Percentiles rank a stretch among this genome's conserved stretches.
Evolutionary conservation across 2,113 vertebrate species (phyloP).

Genomic region (Setophaga coronata): DNA sequence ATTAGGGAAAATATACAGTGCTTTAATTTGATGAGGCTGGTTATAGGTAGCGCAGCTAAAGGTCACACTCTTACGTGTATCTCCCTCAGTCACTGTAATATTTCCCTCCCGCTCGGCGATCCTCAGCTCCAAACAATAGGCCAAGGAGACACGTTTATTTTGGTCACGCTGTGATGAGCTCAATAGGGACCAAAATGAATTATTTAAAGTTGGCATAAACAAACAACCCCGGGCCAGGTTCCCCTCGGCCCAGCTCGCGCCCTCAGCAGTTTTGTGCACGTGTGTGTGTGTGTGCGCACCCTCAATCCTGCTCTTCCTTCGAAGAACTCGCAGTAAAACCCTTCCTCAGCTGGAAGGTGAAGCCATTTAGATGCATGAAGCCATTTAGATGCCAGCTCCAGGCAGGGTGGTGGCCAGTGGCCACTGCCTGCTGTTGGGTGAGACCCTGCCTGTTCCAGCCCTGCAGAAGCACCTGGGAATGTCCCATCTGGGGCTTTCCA

Average conservation of each 20-base stretch:
- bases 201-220: slow-evolving; percentile 80
- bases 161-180: slow-evolving; percentile 74
- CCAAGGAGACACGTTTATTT: slow-evolving; percentile 89
- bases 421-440: neutral
- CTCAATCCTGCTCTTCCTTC: neutral
- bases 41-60: slow-evolving; percentile 98
- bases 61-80: slow-evolving; percentile 94
- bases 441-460: neutral
- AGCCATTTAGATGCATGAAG: neutral
- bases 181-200: slow-evolving; percentile 78
- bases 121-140: slow-evolving; percentile 90
- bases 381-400: neutral
- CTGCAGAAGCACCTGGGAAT: neutral
- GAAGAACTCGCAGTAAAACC: neutral
- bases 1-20: slow-evolving; percentile 99
- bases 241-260: neutral
- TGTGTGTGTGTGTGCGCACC: fast-evolving
- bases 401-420: neutral
- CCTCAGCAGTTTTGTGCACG: neutral
- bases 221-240: slow-evolving; percentile 72
- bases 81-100: slow-evolving; percentile 83
- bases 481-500: neutral
- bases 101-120: slow-evolving; percentile 72
- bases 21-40: slow-evolving; percentile 99
- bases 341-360: neutral